phyloP scores from a whole-genome alignment of 2,113 vertebrate species.

The Eupsittula cactorum region DNA sequence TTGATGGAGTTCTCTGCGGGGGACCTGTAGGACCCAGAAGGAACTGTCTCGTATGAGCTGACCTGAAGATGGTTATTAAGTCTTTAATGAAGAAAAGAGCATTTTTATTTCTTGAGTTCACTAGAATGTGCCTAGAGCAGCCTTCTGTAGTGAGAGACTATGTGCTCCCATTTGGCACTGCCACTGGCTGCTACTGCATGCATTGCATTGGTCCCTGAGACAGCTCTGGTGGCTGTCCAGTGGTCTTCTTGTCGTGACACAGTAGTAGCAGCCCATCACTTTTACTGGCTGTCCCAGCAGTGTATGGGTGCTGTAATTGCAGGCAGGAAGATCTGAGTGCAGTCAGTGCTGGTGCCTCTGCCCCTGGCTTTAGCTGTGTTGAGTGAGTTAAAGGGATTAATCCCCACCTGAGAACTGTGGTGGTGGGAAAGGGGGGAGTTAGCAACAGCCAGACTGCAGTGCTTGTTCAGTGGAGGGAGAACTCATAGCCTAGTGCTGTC shows the following conservation, averaged over 20 bases:
- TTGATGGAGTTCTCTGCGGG: not conserved
- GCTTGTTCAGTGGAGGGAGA: not conserved
- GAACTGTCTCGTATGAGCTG: not conserved
- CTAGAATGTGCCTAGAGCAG: not conserved
- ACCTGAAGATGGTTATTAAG: not conserved
- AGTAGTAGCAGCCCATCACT: not conserved
- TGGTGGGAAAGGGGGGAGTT: not conserved
- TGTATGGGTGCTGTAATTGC: not conserved
- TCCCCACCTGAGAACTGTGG: not conserved
- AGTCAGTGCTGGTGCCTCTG: not conserved
- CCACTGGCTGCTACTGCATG: not conserved
- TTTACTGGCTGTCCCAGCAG: not conserved
- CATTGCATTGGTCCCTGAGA: not conserved
- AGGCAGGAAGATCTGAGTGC: not conserved
- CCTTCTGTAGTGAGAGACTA: not conserved
- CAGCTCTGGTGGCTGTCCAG: not conserved
- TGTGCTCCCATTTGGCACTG: not conserved
- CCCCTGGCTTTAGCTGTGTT: not conserved
- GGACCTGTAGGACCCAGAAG: not conserved
- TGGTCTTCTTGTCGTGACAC: rapidly evolving
- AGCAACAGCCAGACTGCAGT: not conserved
- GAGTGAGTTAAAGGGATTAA: not conserved
- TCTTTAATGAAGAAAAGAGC: not conserved
- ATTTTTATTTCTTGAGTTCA: not conserved
- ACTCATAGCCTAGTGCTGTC: not conserved